Base-by-base conservation (phyloP, 2,797 vertebrate species). In the Sebastes cheni region DNA sequence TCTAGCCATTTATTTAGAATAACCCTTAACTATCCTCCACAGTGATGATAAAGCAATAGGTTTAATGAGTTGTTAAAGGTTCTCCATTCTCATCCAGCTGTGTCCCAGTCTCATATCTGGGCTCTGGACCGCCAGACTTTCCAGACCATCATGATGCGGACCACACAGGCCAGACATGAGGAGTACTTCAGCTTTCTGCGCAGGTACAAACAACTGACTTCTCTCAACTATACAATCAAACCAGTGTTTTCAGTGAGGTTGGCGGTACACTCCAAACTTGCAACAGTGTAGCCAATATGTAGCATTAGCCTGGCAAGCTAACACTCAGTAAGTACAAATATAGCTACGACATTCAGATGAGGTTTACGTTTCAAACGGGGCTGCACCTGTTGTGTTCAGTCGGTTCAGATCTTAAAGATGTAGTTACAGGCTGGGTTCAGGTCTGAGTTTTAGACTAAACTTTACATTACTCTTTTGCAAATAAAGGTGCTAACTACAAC, bases 161-260 rank as follows among this genome's bases (percentile, higher is more conserved):
- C 94, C 29, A 94, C 93, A 56, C 93, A 96, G 86, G 96, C 96
- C 71, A 91, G 92, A 77, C 92, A 96, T 5, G 86, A 95, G 61
- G 95, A 97, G 87, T 95, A 97, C 86, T 96, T 96, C 92, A 95
- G 90, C 86, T 97, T 97, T 58, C 89, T 97, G 67, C 91, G 95
- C 92, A 97, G 96, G 96, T 97, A 87, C 67, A 83, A 62, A 60
- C 14, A 36, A 1, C 9, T 18, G 10, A 10, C 52, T 54, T 54
- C 52, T 22, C 52, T 54, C 52, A 54, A 54, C 20, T 22, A 54
- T 54, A 22, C 30, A 42, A 60, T 36, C 13, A 65, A 20, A 29
- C 5, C 3, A 12, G 8, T 18, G 25, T 56, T 65, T 50, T 32
- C 27, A 50, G 4, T 20, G 29, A 64, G 16, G 11, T 25, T 71